Base-by-base conservation (phyloP, 2,797 vertebrate species). In the Sebastes nivosus region DNA sequence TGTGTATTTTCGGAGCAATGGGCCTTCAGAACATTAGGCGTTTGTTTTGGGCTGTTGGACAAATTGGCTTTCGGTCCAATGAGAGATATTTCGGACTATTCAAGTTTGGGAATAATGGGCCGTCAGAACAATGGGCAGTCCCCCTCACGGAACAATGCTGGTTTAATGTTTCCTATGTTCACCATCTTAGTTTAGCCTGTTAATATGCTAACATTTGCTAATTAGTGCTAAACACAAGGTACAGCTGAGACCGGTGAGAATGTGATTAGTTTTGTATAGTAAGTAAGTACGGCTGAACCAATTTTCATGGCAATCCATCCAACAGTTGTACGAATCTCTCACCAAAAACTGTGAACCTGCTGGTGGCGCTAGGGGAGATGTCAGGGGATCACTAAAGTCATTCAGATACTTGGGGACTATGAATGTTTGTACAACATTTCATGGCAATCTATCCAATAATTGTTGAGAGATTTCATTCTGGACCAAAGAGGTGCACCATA, bases 131-230 rank as follows among this genome's bases (percentile, higher is more conserved):
- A 50, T 0, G 18, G 46, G 46, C 18, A 50, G 46, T 50, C 18
- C 16, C 42, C 42, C 16, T 50, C 42, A 3, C 7, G 0, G 16
- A 0, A 50, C 42, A 50, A 50, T 50, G 0, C 46, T 50, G 52
- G 16, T 36, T 6, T 52, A 13, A 24, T 59, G 4, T 34, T 60
- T 68, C 57, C 22, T 2, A 2, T 67, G 14, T 64, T 52, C 5
- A 30, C 8, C 12, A 18, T 67, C 11, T 63, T 59, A 65, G 27
- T 46, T 70, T 69, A 60, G n/a, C 8, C 16, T 72, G 54, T 75
- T 25, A 38, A 20, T 2, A 29, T 32, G 32, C 16, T 11, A 50
- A 58, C 32, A 57, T 46, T 32, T 60, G n/a, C 38, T 54, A 42
- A 63, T 70, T 42, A 55, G 11, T 68, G 4, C 5, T 12, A 36